Evolutionary conservation across 1,140 invertebrate genomes (phyloP).

Genomic region (Melitaea cinxia): DNA sequence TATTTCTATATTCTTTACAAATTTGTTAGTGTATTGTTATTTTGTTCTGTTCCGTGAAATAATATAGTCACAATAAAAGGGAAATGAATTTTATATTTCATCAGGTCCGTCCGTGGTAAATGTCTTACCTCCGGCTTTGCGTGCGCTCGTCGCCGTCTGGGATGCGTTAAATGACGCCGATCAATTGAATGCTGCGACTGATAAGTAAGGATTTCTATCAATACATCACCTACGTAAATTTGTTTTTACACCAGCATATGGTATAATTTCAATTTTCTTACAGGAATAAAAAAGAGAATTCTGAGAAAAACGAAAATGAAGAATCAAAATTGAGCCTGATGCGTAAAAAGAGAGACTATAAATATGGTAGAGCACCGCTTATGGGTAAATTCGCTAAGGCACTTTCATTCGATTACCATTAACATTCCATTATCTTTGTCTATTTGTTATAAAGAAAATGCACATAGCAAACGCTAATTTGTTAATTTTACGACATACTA

Average conservation of each 20-base stretch:
- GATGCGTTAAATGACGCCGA: slow-evolving; percentile 88
- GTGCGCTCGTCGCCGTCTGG: slow-evolving; percentile 92
- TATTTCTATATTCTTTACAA: background rate
- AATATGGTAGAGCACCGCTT: slow-evolving; percentile 50
- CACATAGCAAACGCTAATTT: too few relatives aligned
- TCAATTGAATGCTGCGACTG: slow-evolving; percentile 56
- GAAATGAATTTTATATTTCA: background rate
- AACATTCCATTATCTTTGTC: too few relatives aligned
- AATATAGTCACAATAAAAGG: background rate
- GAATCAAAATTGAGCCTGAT: slow-evolving; percentile 43
- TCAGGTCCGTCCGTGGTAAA: slow-evolving; percentile 82
- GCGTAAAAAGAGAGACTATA: slow-evolving; percentile 59
- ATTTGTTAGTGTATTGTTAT: too few relatives aligned
- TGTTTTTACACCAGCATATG: too few relatives aligned
- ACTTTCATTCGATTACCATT: too few relatives aligned
- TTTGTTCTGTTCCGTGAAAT: slow-evolving; percentile 40
- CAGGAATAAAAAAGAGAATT: slow-evolving; percentile 45
- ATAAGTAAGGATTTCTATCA: slow-evolving; percentile 53
- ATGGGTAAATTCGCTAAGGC: slow-evolving; percentile 50
- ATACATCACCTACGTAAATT: too few relatives aligned
- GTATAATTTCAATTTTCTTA: background rate
- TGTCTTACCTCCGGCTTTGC: slow-evolving; percentile 92
- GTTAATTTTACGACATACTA: too few relatives aligned
- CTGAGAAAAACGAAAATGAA: slow-evolving; percentile 63
- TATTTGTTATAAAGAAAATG: too few relatives aligned